A percentile compares a stretch with the other conserved stretches of the same genome.
phyloP scores from a whole-genome alignment of 2,888 invertebrate species.

The Eumerus sabulonum region DNA sequence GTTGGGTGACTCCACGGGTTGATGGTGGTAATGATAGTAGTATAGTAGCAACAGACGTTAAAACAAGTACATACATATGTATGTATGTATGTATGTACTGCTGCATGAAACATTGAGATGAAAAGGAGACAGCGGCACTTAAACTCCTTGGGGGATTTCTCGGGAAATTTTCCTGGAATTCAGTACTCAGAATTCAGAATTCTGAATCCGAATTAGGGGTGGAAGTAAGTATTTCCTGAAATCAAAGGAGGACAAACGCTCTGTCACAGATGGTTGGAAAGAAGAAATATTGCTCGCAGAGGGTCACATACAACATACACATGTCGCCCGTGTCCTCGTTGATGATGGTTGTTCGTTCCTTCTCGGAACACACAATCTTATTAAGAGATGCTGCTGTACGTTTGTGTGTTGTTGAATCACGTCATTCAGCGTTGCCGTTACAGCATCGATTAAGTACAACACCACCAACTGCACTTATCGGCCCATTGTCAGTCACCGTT shows the following conservation, averaged over 20 bases:
- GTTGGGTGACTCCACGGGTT: not conserved
- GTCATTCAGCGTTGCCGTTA: constrained; percentile 54
- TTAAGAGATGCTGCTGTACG: constrained; percentile 7
- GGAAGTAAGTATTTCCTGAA: constrained; percentile 47
- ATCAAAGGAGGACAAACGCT: constrained; percentile 61
- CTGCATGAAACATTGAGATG: no score
- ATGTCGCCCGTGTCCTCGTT: constrained; percentile 24
- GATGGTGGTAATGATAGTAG: not conserved
- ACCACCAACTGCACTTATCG: constrained; percentile 26
- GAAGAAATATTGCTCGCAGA: no score
- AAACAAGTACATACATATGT: not conserved
- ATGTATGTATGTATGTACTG: constrained; percentile 18
- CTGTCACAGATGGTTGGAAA: constrained; percentile 25
- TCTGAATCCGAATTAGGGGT: constrained; percentile 43
- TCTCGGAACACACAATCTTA: constrained; percentile 30
- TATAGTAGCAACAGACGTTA: not conserved
- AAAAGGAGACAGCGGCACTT: not conserved
- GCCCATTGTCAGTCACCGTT: constrained; percentile 46
- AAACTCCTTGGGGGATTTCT: constrained; percentile 62
- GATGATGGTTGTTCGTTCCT: not conserved
- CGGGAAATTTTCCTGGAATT: constrained; percentile 50
- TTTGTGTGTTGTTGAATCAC: constrained; percentile 33
- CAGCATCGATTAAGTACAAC: constrained; percentile 11
- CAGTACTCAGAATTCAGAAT: no score
- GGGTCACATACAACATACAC: constrained; percentile 33